Evolutionary conservation across 2,888 invertebrate genomes (phyloP).

Genomic region (Oligia strigilis): DNA sequence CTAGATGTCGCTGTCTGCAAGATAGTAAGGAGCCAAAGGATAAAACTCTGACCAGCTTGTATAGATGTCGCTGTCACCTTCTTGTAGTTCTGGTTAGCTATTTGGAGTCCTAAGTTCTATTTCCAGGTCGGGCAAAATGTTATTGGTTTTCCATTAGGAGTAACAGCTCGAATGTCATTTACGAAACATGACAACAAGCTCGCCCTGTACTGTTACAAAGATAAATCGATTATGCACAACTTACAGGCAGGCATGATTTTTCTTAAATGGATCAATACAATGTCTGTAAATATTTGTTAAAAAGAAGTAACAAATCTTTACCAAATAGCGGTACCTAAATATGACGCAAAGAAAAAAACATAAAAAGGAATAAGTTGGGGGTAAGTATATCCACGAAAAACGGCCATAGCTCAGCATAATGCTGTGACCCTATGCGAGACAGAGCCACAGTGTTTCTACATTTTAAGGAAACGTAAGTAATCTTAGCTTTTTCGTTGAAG

Average conservation of each 20-base stretch:
- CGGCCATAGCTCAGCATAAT: neutral
- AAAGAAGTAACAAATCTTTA: neutral
- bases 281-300: neutral
- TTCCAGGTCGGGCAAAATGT: neutral
- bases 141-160: neutral
- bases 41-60: neutral
- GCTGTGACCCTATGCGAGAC: neutral
- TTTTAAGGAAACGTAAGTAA: neutral
- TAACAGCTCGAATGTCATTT: neutral
- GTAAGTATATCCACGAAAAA: too few relatives aligned
- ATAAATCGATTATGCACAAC: neutral
- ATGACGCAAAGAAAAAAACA: neutral
- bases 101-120: neutral
- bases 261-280: neutral
- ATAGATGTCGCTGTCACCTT: conserved; percentile 29
- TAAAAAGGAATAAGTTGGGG: too few relatives aligned
- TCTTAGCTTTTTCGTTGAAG: neutral
- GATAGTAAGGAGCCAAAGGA: neutral
- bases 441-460: neutral
- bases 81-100: neutral
- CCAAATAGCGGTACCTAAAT: neutral
- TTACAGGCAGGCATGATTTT: too few relatives aligned
- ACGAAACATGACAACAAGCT: neutral
- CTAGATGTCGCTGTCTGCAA: conserved; percentile 25
- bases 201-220: neutral